Percentiles rank a stretch among this genome's conserved stretches.
Evolutionary conservation across 2,113 vertebrate genomes (phyloP).

Genomic region (Potamarius usumacintae): DNA sequence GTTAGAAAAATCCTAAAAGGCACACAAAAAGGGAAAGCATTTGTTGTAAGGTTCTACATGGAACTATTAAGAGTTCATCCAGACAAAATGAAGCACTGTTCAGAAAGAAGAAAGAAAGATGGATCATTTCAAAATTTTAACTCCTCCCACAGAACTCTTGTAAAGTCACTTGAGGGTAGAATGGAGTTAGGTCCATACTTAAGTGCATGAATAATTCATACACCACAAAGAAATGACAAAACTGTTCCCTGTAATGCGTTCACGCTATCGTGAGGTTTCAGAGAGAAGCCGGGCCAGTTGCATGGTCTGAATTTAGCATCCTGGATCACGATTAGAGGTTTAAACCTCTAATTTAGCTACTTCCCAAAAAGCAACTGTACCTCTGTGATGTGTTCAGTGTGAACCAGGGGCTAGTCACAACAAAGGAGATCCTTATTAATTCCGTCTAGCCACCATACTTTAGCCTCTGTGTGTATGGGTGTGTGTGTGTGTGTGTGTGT

Average conservation of each 20-base stretch:
- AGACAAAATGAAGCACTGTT: background rate
- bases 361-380: conserved; percentile 13
- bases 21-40: background rate
- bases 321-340: conserved; percentile 29
- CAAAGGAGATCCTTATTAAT: conserved; percentile 20
- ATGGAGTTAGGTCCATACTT: conserved; percentile 5
- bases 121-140: background rate
- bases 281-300: background rate
- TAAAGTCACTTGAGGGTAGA: conserved; percentile 14
- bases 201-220: conserved; percentile 42
- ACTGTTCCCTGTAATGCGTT: background rate
- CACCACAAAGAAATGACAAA: conserved; percentile 28
- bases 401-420: conserved; percentile 36
- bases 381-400: background rate
- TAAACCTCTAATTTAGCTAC: conserved; percentile 11
- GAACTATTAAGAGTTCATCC: background rate
- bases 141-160: background rate
- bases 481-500: conserved; percentile 26
- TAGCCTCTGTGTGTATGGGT: conserved; percentile 14
- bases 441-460: conserved; percentile 27
- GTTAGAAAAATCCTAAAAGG: background rate
- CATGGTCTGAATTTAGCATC: conserved; percentile 33
- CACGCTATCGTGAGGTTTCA: conserved; percentile 3
- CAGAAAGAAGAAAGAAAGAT: background rate
- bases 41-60: background rate